Conservation (phyloP, 2,797 vertebrate species). For the Spondyliosoma cantharus region DNA sequence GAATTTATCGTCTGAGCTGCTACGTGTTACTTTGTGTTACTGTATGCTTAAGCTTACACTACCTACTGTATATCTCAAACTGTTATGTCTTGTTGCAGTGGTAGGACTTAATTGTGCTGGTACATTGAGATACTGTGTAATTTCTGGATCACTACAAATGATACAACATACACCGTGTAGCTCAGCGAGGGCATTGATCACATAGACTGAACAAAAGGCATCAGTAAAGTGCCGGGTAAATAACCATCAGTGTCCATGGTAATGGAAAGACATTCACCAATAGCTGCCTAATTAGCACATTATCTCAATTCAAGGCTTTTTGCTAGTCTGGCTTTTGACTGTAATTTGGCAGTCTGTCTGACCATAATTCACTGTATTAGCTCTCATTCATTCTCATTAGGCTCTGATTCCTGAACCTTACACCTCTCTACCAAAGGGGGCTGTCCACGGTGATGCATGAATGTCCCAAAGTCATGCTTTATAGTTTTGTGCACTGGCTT, state of each 20-base stretch:
- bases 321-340: slow-evolving; percentile 56
- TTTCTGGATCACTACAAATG: slow-evolving; percentile 27
- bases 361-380: slow-evolving; percentile 56
- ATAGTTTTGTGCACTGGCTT: slow-evolving; percentile 6
- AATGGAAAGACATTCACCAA: slow-evolving; percentile 52
- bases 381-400: slow-evolving; percentile 18
- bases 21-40: neutral
- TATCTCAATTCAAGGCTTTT: slow-evolving; percentile 64
- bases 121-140: slow-evolving; percentile 11
- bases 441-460: slow-evolving; percentile 33
- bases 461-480: slow-evolving; percentile 32
- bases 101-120: neutral
- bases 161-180: slow-evolving; percentile 18
- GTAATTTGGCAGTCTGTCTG: slow-evolving; percentile 54
- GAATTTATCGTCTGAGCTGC: neutral
- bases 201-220: slow-evolving; percentile 39
- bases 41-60: neutral
- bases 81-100: neutral
- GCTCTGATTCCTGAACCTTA: slow-evolving; percentile 37
- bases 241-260: slow-evolving; percentile 58
- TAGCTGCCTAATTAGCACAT: slow-evolving; percentile 63
- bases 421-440: slow-evolving; percentile 34
- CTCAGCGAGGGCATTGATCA: slow-evolving; percentile 21
- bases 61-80: neutral
- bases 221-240: slow-evolving; percentile 55